These are phyloP conservation scores for Marasmarcha lunaedactyla DNA, from an alignment of 2,888 invertebrate species.

Conservation along the genomic window DNA sequence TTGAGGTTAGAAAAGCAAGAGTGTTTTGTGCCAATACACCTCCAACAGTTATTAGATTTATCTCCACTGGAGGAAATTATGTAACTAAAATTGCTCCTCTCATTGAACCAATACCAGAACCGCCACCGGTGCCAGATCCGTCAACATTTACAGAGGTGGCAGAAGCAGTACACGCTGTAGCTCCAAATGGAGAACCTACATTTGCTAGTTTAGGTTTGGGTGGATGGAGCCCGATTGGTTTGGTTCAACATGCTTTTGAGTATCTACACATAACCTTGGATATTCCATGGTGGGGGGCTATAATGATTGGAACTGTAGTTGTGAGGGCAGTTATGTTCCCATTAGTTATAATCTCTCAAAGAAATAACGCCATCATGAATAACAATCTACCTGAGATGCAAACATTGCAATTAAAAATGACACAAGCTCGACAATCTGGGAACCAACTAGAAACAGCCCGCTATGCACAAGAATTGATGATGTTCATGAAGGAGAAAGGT, in stretches of 20 bases:
- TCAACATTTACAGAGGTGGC: conserved; percentile 32
- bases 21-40: conserved; percentile 55
- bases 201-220: conserved; percentile 87
- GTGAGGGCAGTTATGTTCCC: conserved; percentile 86
- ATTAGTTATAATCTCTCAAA: conserved; percentile 84
- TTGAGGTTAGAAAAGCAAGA: conserved; percentile 61
- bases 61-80: conserved; percentile 37
- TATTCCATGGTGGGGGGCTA: conserved; percentile 95
- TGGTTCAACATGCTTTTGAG: conserved; percentile 86
- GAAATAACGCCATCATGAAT: conserved; percentile 83
- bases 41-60: conserved; percentile 40
- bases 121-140: conserved; percentile 55
- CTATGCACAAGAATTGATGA: conserved; percentile 81
- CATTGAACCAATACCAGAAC: conserved; percentile 52
- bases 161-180: conserved; percentile 46
- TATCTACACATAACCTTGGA: conserved; percentile 82
- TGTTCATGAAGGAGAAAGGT: conserved; percentile 85
- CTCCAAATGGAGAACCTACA: conserved; percentile 78
- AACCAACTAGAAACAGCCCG: conserved; percentile 83
- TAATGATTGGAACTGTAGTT: conserved; percentile 82
- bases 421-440: conserved; percentile 86
- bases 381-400: conserved; percentile 90
- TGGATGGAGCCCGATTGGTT: conserved; percentile 84
- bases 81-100: conserved; percentile 30
- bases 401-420: conserved; percentile 84